These are phyloP conservation scores for Chlorocebus sabaeus DNA, from an alignment of 2,113 vertebrate genomes.

Conservation along the genomic window DNA sequence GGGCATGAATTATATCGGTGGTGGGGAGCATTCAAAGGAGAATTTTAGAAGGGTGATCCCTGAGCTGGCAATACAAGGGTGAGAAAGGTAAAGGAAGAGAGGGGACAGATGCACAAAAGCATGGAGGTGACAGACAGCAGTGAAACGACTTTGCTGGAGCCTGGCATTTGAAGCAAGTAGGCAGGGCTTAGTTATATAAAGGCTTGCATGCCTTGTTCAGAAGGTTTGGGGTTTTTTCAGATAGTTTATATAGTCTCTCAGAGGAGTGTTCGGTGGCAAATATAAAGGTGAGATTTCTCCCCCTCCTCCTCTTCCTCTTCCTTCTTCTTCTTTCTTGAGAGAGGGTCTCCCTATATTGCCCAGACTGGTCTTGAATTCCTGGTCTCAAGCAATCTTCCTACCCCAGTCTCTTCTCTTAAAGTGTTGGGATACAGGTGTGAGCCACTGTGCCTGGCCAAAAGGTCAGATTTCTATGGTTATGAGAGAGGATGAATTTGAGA, in stretches of 20 bases:
- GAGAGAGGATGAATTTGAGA: too few relatives aligned
- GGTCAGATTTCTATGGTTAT: not conserved
- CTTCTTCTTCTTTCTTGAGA: too few relatives aligned
- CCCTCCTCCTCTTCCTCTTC: too few relatives aligned
- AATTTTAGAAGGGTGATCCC: not conserved
- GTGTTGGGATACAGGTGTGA: too few relatives aligned
- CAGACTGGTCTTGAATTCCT: too few relatives aligned
- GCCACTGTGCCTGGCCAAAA: not conserved
- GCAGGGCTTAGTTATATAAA: not conserved
- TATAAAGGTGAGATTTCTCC: not conserved
- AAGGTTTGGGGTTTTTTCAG: not conserved
- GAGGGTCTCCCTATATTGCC: too few relatives aligned
- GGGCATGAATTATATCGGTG: not conserved
- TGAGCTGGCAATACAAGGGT: too few relatives aligned
- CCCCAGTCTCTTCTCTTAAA: too few relatives aligned
- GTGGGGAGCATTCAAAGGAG: not conserved
- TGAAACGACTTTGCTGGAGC: not conserved
- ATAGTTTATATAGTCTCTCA: not conserved
- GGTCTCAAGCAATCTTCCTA: too few relatives aligned
- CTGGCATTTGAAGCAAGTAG: not conserved
- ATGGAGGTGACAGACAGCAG: not conserved
- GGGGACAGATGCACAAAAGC: fast-evolving
- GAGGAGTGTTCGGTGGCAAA: not conserved
- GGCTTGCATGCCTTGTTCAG: not conserved
- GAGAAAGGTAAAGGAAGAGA: not conserved